These are phyloP conservation scores for Masticophis lateralis DNA, from an alignment of 2,797 vertebrate species.

Conservation along the genomic window DNA sequence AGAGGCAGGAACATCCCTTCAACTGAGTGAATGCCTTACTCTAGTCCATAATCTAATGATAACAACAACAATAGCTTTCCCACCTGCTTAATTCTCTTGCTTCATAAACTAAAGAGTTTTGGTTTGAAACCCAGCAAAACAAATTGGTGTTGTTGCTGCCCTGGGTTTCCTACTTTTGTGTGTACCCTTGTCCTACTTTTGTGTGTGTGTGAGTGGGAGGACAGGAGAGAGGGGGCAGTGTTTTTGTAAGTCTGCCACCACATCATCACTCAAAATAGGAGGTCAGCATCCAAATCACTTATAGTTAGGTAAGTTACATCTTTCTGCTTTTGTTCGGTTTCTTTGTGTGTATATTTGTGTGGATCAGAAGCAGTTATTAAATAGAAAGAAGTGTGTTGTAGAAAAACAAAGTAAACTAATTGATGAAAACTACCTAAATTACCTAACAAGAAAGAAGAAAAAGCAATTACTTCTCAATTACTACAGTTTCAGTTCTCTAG, in stretches of 20 bases:
- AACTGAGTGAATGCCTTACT: not conserved
- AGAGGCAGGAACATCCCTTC: not conserved
- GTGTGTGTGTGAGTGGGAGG: not conserved
- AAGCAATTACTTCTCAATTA: not conserved
- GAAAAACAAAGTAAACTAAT: not conserved
- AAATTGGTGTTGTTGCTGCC: not conserved
- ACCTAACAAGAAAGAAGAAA: not conserved
- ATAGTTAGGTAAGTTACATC: too few species aligned
- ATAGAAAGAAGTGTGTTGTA: too few species aligned
- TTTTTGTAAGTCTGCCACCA: not conserved
- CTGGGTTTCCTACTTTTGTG: not conserved
- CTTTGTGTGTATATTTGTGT: not conserved
- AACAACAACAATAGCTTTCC: not conserved
- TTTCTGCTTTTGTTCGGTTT: not conserved
- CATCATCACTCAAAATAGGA: not conserved
- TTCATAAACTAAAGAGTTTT: not conserved
- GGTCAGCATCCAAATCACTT: not conserved
- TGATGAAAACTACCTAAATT: not conserved
- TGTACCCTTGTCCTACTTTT: not conserved
- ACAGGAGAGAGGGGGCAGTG: too few species aligned
- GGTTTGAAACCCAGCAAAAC: not conserved
- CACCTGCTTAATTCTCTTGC: not conserved
- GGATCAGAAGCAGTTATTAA: not conserved
- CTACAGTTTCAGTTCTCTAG: not conserved
- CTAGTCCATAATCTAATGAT: not conserved